Percentiles rank a stretch among this genome's conserved stretches.
These are phyloP conservation scores for Muscidifurax raptorellus DNA, from an alignment of 1,140 invertebrate genomes.

Conservation along the genomic window DNA sequence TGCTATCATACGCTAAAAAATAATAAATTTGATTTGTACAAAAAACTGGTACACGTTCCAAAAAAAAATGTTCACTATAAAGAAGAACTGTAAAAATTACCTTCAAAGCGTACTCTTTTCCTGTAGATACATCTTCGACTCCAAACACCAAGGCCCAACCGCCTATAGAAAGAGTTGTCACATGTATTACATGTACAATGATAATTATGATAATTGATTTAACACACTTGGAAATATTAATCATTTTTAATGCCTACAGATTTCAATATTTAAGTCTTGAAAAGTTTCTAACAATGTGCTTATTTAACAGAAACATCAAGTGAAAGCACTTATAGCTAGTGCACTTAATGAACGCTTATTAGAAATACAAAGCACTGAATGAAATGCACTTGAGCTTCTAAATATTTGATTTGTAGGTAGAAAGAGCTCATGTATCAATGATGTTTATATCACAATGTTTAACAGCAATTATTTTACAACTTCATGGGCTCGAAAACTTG, in stretches of 20 bases:
- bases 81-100: conserved; percentile 70
- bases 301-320: not conserved
- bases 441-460: not conserved
- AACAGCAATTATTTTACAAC: not conserved
- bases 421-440: not conserved
- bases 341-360: not conserved
- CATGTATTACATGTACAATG: conserved; percentile 8
- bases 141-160: conserved; percentile 96
- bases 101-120: conserved; percentile 94
- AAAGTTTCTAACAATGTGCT: too few species aligned
- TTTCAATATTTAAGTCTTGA: too few species aligned
- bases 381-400: not conserved
- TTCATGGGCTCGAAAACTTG: not conserved
- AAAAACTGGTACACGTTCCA: not conserved
- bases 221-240: not conserved
- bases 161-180: conserved; percentile 78
- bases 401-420: not conserved
- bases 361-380: not conserved
- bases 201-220: not conserved
- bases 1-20: conserved; percentile 82
- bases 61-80: conserved; percentile 44
- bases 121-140: conserved; percentile 89
- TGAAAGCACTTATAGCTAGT: not conserved
- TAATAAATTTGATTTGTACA: conserved; percentile 33
- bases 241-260: too few species aligned